A percentile compares a stretch with the other conserved stretches of the same genome.
These are phyloP conservation scores for Pogonophryne albipinna DNA, from an alignment of 2,797 vertebrate species.

Conservation along the genomic window DNA sequence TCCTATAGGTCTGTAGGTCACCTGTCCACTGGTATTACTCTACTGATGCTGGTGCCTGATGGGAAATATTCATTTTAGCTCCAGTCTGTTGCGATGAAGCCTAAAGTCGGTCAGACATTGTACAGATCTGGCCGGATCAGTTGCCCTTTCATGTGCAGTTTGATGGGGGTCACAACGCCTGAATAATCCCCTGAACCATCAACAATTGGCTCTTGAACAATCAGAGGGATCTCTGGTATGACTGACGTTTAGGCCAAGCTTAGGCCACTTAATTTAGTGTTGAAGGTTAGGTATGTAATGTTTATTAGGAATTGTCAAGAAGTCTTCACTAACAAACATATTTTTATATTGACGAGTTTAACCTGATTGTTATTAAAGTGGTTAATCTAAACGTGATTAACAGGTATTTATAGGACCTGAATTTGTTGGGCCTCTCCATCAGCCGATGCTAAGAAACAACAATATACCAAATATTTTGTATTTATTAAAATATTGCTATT, in stretches of 20 bases:
- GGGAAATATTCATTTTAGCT: slow-evolving; percentile 54
- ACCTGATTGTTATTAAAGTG: no score
- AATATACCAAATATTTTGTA: no score
- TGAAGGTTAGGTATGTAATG: no score
- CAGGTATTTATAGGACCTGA: no score
- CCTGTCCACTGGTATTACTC: slow-evolving; percentile 76
- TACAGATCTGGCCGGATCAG: neutral
- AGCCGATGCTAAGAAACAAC: no score
- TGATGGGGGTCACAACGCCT: neutral
- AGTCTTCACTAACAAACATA: no score
- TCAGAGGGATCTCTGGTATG: neutral
- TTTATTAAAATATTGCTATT: no score
- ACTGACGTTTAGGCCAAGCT: neutral
- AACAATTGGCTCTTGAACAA: neutral
- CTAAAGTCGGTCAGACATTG: slow-evolving; percentile 9
- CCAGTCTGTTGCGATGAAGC: slow-evolving; percentile 35
- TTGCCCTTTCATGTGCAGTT: neutral
- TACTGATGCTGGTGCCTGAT: slow-evolving; percentile 50
- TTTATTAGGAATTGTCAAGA: no score
- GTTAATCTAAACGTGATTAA: no score
- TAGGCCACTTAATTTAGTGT: no score
- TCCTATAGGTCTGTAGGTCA: slow-evolving; percentile 68
- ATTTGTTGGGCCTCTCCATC: no score
- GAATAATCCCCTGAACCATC: neutral
- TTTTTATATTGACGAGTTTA: no score